Percentiles rank a stretch among this genome's conserved stretches.
Conservation (phyloP, 2,113 vertebrate genomes). For the Oryctolagus cuniculus region mOryCun1.1 NC_091448.1:56084501-56085000, state of each 20-base stretch:
- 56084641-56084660: not conserved
- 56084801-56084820: constrained; percentile 84
- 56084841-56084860: constrained; percentile 94
- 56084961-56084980: constrained; percentile 97
- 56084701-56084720: not conserved
- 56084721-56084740: not conserved
- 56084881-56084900: constrained; percentile 92
- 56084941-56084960: constrained; percentile 94
- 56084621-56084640: not conserved
- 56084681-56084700: not conserved
- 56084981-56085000: constrained; percentile 94
- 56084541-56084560: not conserved
- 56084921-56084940: constrained; percentile 95
- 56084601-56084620: not conserved
- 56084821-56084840: constrained; percentile 91
- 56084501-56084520: not conserved
- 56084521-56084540: not conserved
- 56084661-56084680: fast-evolving
- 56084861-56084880: constrained; percentile 95
- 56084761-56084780: not conserved
- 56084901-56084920: constrained; percentile 91
- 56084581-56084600: not conserved
- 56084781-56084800: not conserved
- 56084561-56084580: not conserved
- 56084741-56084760: not conserved